A percentile compares a stretch with the other conserved stretches of the same genome.
Conservation (phyloP, 2,888 invertebrate species). For the Drosophila affinis region DNA sequence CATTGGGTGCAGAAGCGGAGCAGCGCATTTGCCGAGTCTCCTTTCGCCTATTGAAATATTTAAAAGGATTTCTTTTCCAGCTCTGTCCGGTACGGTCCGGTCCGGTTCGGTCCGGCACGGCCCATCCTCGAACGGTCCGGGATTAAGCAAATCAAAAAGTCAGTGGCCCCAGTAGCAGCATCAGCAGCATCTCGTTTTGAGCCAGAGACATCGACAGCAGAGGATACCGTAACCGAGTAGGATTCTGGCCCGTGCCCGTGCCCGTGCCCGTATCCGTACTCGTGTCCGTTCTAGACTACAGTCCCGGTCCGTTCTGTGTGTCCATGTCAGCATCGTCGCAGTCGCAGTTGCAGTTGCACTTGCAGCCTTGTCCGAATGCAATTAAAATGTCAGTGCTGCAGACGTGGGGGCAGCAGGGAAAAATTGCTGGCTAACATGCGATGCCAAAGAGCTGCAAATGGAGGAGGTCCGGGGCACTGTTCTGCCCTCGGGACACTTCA, state of each 20-base stretch:
- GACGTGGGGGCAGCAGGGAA: constrained; percentile 32
- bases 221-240: background rate
- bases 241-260: no score
- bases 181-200: constrained; percentile 10
- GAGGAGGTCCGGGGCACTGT: constrained; percentile 5
- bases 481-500: constrained; percentile 27
- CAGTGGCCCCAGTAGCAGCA: constrained; percentile 39
- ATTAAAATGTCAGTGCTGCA: constrained; percentile 70
- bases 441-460: constrained; percentile 26
- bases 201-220: constrained; percentile 22
- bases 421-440: constrained; percentile 44
- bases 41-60: constrained; percentile 62
- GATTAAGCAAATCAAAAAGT: constrained; percentile 67
- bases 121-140: constrained; percentile 24
- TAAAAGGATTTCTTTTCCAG: constrained; percentile 55
- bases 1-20: constrained; percentile 29
- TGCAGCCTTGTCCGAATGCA: constrained; percentile 64
- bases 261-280: no score
- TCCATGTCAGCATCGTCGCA: constrained; percentile 30
- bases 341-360: constrained; percentile 27
- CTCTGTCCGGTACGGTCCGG: constrained; percentile 10
- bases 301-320: constrained; percentile 5
- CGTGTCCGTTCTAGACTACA: background rate
- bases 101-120: constrained; percentile 8
- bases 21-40: constrained; percentile 44